Conservation (phyloP, 1,140 invertebrate species). For the Pachypsylla venusta region DNA sequence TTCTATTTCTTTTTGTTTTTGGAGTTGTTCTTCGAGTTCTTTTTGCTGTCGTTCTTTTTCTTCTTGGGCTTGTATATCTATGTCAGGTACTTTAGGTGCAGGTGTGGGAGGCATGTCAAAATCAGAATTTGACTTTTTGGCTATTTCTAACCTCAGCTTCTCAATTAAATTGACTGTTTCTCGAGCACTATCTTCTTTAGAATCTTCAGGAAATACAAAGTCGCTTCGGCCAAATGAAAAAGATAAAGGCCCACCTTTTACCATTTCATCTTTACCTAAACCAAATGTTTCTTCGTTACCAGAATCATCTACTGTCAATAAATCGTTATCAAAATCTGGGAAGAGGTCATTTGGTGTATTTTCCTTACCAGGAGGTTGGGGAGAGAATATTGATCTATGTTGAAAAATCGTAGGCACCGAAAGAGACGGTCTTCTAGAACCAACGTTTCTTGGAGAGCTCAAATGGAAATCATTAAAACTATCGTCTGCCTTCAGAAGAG, state of each 20-base stretch:
- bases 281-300: constrained; percentile 44
- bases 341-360: constrained; percentile 29
- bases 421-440: constrained; percentile 21
- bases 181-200: constrained; percentile 55
- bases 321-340: constrained; percentile 47
- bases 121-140: constrained; percentile 42
- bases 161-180: constrained; percentile 65
- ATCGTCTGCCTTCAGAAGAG: neutral
- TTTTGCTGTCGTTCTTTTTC: constrained; percentile 1
- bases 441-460: constrained; percentile 21
- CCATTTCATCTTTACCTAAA: constrained; percentile 41
- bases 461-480: neutral
- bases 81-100: constrained; percentile 7
- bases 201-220: constrained; percentile 55
- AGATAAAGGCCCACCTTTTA: constrained; percentile 37
- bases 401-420: constrained; percentile 30
- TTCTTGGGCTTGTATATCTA: constrained; percentile 11
- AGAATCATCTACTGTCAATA: constrained; percentile 41
- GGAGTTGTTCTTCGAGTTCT: neutral
- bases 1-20: neutral
- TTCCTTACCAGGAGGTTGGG: constrained; percentile 46
- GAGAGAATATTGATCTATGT: constrained; percentile 49
- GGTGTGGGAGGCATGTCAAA: constrained; percentile 25
- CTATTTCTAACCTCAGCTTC: constrained; percentile 50
- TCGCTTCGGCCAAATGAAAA: constrained; percentile 44